Base-by-base conservation (phyloP, 1,140 invertebrate genomes). In the Megalonaias nervosa region DNA sequence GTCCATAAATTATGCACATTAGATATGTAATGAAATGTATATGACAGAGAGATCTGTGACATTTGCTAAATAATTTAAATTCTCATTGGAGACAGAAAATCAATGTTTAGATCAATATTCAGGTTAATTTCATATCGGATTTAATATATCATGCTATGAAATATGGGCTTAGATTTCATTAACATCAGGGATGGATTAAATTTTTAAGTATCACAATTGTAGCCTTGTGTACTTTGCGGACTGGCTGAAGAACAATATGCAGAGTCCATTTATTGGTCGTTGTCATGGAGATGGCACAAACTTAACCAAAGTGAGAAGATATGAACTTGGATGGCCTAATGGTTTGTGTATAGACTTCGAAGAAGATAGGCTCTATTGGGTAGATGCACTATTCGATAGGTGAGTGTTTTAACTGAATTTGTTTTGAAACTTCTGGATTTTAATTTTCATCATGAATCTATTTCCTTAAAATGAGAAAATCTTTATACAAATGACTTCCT, bases 251-350 rank as follows among this genome's bases (percentile, higher is more conserved):
- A 97, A 98, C 73, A 79, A 82, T 0, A 80, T 82, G 60, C 84
- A 92, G 79, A 87, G 87, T 31, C 97, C 99, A 87, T 99, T 98
- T 90, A 99, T 99, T 81, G 98, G 99, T 91, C 92, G 98, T n/a
- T 95, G 97, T 0, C 94, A 95, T 89, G 90, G 98, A 19, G 95
- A 98, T 89, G 98, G 98, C 5, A 93, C 92, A 16, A 92, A 93
- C 67, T 77, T 90, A 71, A 87, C 82, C 15, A 86, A 87, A 0
- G 99, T 99, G 86, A 94, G 95, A 68, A 97, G 98, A 87, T 93
- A 98, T 0, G 96, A 98, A 0, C 92, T 94, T 1, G 91, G 89
- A 59, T 90, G 94, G 73, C 94, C 94, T 9, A 94, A 94, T 87
- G 94, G 93, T 57, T 81, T 94, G 0, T 91, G 92, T 56, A 95